Evolutionary conservation across 2,113 vertebrate species (phyloP), one percentile per base, ranked within the genome.

Genomic region (Salvelinus namaycush): DNA sequence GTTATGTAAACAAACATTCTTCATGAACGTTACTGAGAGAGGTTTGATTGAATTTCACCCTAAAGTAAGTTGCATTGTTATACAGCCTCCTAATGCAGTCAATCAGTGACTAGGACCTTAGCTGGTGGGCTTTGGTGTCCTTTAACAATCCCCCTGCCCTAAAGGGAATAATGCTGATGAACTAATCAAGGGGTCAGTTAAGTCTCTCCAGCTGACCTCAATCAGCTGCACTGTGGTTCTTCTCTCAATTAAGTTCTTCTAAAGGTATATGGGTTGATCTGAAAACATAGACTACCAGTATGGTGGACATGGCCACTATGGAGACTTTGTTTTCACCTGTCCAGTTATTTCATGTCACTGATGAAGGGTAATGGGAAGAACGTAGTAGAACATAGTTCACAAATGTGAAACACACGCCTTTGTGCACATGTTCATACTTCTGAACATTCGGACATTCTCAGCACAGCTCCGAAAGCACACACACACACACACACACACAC

Each of bases 121-220:
- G 87, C 89, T 86, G 88, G 82, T 84, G 87, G 89, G 85, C 86
- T 89, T 88, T 88, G 81, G 90, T 86, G 83, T 89, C 86, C 76
- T 89, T 90, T 90, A 89, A 85, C 74, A 75, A 83, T 74, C 76
- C 79, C 85, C 60, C 74, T 82, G 78, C 84, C 78, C 84, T 83
- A 76, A 81, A 87, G 90, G 84, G 85, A 84, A 86, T 89, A 92
- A 91, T 84, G 87, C 86, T 94, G 93, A 92, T 93, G 92, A 93
- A 91, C 86, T 89, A 84, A 91, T 88, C 88, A 88, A 87, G 89
- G 87, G 91, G 89, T 93, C 89, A 87, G 84, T 87, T 89, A 85
- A 71, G 84, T 82, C 79, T 81, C 71, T 70, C 44, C 82, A 84
- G 76, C 26, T 26, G 26, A 26, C 26, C 85, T 89, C 84, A 90